Conservation (phyloP, 2,888 invertebrate genomes). For the Machimus atricapillus region DNA sequence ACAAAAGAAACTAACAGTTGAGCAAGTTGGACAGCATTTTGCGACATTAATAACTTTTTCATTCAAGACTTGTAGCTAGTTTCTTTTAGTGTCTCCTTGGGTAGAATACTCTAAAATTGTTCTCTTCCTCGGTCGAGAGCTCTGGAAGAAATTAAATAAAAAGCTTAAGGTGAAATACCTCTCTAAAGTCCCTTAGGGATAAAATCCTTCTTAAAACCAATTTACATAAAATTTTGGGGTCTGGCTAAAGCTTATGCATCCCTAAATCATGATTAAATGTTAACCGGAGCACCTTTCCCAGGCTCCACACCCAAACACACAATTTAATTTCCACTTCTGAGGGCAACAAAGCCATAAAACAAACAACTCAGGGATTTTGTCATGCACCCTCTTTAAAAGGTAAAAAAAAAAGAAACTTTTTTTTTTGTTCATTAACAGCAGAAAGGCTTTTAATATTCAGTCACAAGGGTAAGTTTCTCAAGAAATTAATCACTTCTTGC, state of each 20-base stretch:
- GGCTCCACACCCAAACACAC: background rate
- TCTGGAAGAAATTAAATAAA: background rate
- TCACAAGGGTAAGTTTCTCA: background rate
- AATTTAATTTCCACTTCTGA: background rate
- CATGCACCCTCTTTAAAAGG: background rate
- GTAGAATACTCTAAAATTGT: background rate
- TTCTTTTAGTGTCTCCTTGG: background rate
- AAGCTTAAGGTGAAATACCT: background rate
- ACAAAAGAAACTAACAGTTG: background rate
- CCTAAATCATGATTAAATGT: background rate
- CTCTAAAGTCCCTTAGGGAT: background rate
- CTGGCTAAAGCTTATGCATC: background rate
- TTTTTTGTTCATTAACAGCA: background rate
- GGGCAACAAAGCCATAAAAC: background rate
- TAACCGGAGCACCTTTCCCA: background rate
- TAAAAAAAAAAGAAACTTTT: background rate
- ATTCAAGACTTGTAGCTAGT: background rate
- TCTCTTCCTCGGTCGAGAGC: background rate
- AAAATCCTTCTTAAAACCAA: background rate
- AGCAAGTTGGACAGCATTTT: background rate
- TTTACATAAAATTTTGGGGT: background rate
- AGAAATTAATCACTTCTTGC: background rate
- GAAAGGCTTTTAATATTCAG: background rate
- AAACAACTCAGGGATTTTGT: background rate
- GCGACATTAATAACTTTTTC: background rate